Evolutionary conservation across 2,113 vertebrate species (phyloP), one percentile per base, ranked within the genome.

Genomic region (Canis aureus): DNA sequence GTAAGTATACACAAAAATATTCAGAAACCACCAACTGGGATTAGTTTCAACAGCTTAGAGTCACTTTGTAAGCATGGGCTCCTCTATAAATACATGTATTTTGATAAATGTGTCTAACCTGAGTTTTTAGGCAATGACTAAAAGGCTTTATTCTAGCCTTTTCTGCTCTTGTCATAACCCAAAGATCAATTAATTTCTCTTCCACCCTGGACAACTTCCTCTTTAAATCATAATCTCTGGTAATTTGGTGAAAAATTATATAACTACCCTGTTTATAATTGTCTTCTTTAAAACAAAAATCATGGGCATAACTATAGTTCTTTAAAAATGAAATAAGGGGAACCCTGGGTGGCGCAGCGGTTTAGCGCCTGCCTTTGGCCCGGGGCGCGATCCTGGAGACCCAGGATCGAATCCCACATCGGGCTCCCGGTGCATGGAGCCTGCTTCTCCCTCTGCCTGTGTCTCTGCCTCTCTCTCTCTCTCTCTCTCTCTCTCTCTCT

Each of bases 241-340:
- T 32, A 86, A 82, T 78, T 96, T 74, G 25, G 11, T 57, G 11
- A 89, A 81, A 16, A 69, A 87, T 87, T 16, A 62, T 51, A 38
- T 83, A 32, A 92, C 87, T 49, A 79, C 13, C 11, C n/a, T n/a
- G 59, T 53, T 96, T 82, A 64, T 55, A 74, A 10, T 35, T 62
- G 9, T 17, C 32, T 87, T 87, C 29, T 84, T 87, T 32, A 95
- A 96, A 92, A 90, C 43, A 62, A 93, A 94, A 94, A 79, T 11
- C 60, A 66, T 16, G 32, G 8, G 17, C 2, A 35, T 32, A 20
- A 27, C 6, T 74, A 43, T 0, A 84, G 4, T 38, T 57, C n/a
- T 95, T 80, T 80, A 35, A 91, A 96, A 88, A 76, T 92, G 20
- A 69, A 71, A 69, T 35, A 82, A 20, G 38, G 38, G 38, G 38